phyloP scores from a whole-genome alignment of 2,888 invertebrate species.

The Drosophila peninsularis region DNA sequence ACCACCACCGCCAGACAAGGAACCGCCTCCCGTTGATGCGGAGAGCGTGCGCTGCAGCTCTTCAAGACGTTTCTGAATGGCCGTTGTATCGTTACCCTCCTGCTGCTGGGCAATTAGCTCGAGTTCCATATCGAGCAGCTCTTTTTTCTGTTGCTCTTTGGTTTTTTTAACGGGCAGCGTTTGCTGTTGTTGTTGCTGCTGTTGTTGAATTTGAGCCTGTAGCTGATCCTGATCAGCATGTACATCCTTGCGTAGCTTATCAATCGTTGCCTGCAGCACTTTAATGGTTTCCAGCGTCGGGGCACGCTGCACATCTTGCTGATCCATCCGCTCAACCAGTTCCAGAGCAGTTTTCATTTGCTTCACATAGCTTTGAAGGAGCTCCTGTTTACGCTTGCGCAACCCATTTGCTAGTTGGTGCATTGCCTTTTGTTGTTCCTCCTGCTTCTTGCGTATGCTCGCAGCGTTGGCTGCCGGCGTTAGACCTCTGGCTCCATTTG shows the following conservation, averaged over 20 bases:
- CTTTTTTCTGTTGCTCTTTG: conserved; percentile 93
- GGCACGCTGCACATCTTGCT: conserved; percentile 90
- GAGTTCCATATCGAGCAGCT: conserved; percentile 95
- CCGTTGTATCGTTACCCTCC: conserved; percentile 93
- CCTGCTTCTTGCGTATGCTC: conserved; percentile 89
- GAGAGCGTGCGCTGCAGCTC: conserved; percentile 87
- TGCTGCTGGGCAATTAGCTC: conserved; percentile 95
- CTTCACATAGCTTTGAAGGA: conserved; percentile 94
- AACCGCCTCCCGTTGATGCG: conserved; percentile 30
- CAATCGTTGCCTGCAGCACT: conserved; percentile 92
- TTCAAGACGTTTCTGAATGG: conserved; percentile 90
- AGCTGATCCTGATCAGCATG: conserved; percentile 84
- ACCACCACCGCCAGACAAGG: conserved; percentile 28
- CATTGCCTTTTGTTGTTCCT: conserved; percentile 90
- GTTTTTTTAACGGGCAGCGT: conserved; percentile 86
- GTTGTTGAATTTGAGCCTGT: conserved; percentile 83
- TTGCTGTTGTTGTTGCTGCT: conserved; percentile 77
- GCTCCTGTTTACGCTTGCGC: conserved; percentile 92
- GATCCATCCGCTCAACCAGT: conserved; percentile 90
- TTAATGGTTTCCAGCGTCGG: conserved; percentile 92
- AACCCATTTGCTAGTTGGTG: conserved; percentile 92
- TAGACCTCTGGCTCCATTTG: conserved; percentile 84
- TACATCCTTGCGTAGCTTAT: conserved; percentile 85
- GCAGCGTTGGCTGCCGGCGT: conserved; percentile 88
- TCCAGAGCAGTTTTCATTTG: conserved; percentile 94